Conservation (phyloP, 2,113 vertebrate genomes). For the Illadopsis cleaveri region DNA sequence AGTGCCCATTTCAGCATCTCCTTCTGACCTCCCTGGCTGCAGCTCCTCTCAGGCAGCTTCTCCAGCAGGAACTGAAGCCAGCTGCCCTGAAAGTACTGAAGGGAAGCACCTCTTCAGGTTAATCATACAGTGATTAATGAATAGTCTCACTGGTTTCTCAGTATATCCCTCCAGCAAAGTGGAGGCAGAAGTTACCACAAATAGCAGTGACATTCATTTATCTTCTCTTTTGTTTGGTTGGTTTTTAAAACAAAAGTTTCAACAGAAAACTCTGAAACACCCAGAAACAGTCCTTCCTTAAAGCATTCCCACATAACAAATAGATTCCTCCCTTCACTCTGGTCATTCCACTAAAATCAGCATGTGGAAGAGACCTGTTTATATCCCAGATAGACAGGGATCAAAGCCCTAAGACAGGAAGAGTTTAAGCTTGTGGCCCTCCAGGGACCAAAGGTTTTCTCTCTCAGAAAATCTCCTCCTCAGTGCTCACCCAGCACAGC, state of each 20-base stretch:
- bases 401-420: neutral
- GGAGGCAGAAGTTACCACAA: neutral
- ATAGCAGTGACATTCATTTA: neutral
- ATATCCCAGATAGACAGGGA: accelerated
- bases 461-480: accelerated
- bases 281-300: neutral
- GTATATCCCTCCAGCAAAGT: neutral
- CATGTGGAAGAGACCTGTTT: accelerated
- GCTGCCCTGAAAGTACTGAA: accelerated
- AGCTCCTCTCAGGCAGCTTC: neutral
- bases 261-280: neutral
- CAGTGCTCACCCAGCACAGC: accelerated
- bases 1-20: neutral
- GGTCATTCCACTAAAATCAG: neutral
- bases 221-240: neutral
- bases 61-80: neutral
- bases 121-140: neutral
- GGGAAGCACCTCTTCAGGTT: neutral
- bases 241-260: neutral
- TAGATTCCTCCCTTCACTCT: neutral
- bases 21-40: neutral
- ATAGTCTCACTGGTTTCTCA: accelerated
- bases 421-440: neutral
- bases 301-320: neutral
- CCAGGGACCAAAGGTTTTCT: accelerated